Base-by-base conservation (phyloP, 2,113 vertebrate genomes). In the Ahaetulla prasina region DNA sequence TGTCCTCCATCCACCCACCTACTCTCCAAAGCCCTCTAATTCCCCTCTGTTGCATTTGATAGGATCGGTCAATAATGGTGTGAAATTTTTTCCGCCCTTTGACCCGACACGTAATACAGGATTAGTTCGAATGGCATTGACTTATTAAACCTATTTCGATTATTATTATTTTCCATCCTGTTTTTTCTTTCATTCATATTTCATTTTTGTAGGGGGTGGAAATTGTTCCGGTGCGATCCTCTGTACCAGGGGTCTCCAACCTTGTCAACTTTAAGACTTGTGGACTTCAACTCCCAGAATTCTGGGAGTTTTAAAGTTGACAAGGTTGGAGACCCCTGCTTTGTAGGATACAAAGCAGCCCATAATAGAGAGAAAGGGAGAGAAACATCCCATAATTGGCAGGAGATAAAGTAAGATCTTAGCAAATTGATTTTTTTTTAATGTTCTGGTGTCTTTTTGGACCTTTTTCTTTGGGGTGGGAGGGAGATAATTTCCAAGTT, bases 211-310 rank as follows among this genome's bases (percentile, higher is more conserved):
- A 63, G 92, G 92, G 80, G 53, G 93, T 95, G 45, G 94, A 95
- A 63, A 94, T 96, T 39, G 95, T 96, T 93, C 89, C 93, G 93
- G 92, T 92, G 95, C 92, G 84, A 92, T 94, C 94, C 95, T 57
- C 55, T 25, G 53, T 6, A 80, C 89, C 50, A 50, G 50, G 50
- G 10, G 10, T 50, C 2, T 14, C 50, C 50, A 50, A 12, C 50
- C 50, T 50, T 50, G 11, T 11, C 11, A 50, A 50, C 2, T 50
- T 50, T 50, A 12, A 50, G 50, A 50, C 50, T 50, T 50, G 50
- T 14, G 50, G 50, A 50, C 50, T 50, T 50, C 49, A 50, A 50
- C 2, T 50, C 49, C 49, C 49, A 50, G 49, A 50, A 50, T 50
- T 50, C 49, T 50, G 49, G 49, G 49, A 50, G 1, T 12, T 50